These are phyloP conservation scores for Saguinus imperator DNA, from an alignment of 2,113 vertebrate species.

Conservation along the genomic window DNA sequence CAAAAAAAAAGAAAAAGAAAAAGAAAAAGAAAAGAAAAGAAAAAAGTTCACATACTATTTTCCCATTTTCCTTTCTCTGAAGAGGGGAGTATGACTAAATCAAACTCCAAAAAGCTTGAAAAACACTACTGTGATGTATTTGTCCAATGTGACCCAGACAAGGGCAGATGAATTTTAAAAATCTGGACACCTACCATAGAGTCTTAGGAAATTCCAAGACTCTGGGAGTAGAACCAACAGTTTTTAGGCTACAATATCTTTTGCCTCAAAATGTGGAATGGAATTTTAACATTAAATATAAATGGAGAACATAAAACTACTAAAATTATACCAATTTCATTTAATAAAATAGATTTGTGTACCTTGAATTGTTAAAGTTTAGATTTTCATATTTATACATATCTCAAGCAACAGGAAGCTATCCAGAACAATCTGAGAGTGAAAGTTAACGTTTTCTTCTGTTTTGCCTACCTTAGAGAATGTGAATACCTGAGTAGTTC, in stretches of 20 bases:
- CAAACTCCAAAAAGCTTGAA: background rate
- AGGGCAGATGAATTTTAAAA: background rate
- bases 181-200: background rate
- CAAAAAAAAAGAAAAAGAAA: too few relatives aligned
- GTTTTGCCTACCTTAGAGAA: constrained; percentile 3
- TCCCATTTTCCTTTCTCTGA: background rate
- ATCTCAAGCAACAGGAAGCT: background rate
- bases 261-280: background rate
- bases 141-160: background rate
- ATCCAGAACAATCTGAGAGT: background rate
- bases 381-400: background rate
- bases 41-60: background rate
- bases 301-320: background rate
- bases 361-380: background rate
- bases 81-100: background rate
- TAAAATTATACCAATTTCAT: constrained; percentile 32
- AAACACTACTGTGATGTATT: background rate
- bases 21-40: too few relatives aligned
- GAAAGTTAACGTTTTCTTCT: background rate
- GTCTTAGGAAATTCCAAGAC: background rate
- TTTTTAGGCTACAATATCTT: background rate
- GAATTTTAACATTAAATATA: constrained; percentile 18
- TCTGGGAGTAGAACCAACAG: background rate
- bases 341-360: background rate
- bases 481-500: constrained; percentile 20